phyloP scores from a whole-genome alignment of 2,113 vertebrate species.

The Anolis carolinensis region DNA sequence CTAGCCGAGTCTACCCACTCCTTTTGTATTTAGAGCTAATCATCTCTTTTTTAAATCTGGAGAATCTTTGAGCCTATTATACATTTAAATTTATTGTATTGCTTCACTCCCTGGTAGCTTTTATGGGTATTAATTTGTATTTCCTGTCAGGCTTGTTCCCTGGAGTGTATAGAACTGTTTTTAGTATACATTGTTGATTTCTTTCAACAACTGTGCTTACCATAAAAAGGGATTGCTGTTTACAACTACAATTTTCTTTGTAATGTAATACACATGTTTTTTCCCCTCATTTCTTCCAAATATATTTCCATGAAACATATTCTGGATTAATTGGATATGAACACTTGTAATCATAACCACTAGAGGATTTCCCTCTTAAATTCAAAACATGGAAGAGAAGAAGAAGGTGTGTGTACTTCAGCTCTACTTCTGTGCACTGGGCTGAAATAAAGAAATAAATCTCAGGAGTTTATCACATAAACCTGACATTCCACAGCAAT shows the following conservation, averaged over 20 bases:
- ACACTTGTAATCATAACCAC: neutral
- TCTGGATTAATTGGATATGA: neutral
- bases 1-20: neutral
- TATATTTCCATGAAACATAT: neutral
- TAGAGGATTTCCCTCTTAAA: neutral
- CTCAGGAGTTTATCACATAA: too few relatives aligned
- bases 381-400: neutral
- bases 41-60: neutral
- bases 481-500: too few relatives aligned
- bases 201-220: neutral
- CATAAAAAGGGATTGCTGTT: neutral
- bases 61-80: neutral
- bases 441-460: too few relatives aligned
- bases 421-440: neutral
- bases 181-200: neutral
- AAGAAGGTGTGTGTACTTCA: neutral
- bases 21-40: slow-evolving; percentile 11
- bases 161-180: neutral
- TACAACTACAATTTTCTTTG: neutral
- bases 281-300: neutral
- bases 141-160: neutral
- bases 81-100: slow-evolving; percentile 8
- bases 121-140: neutral
- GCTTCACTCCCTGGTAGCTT: neutral
- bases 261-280: neutral